phyloP scores from a whole-genome alignment of 2,113 vertebrate genomes.

The Xiphorhynchus elegans region DNA sequence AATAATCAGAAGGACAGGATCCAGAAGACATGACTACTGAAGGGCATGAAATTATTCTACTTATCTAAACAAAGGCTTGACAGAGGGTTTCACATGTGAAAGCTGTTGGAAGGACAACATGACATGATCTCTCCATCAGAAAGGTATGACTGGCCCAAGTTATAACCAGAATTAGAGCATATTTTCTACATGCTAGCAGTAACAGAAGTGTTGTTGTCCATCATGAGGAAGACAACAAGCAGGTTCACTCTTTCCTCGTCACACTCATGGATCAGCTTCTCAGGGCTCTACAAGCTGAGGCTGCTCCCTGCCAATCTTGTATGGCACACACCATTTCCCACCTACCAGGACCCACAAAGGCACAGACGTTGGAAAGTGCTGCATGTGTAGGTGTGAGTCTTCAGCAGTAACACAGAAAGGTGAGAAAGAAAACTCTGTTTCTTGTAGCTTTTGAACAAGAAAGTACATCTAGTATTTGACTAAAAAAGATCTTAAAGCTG shows the following conservation, averaged over 20 bases:
- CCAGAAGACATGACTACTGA: background rate
- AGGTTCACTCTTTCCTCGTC: background rate
- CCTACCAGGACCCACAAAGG: background rate
- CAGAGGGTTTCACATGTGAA: background rate
- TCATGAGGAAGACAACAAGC: background rate
- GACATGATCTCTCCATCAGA: background rate
- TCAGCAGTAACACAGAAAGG: background rate
- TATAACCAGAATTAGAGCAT: background rate
- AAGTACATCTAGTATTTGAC: background rate
- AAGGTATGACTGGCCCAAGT: background rate
- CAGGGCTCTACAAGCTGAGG: background rate
- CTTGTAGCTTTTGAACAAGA: background rate
- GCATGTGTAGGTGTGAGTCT: background rate
- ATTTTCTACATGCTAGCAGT: background rate
- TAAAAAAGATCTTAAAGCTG: background rate
- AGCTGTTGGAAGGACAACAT: background rate
- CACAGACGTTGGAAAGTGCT: background rate
- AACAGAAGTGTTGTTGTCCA: background rate
- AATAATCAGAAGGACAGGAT: background rate
- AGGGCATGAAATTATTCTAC: background rate
- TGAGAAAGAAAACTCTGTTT: background rate
- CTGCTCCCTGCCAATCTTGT: background rate
- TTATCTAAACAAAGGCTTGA: background rate
- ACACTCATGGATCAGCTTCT: background rate
- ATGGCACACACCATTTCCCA: background rate